Percentiles rank a stretch among this genome's conserved stretches.
These are phyloP conservation scores for Diarsia rubi DNA, from an alignment of 2,888 invertebrate genomes.

Conservation along the genomic window DNA sequence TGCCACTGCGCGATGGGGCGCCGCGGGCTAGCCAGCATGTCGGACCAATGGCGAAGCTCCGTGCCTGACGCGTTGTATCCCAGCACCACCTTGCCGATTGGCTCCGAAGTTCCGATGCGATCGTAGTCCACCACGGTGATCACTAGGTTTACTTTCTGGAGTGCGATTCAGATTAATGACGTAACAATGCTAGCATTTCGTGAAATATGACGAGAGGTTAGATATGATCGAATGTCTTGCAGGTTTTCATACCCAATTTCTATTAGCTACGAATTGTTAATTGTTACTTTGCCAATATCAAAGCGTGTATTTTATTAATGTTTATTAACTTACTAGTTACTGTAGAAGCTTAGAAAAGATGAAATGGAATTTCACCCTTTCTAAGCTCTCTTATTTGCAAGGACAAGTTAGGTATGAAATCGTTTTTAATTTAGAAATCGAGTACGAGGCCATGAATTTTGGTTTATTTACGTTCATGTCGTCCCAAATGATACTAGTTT, in stretches of 20 bases:
- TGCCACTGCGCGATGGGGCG: slow-evolving; percentile 99
- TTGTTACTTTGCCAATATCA: background rate
- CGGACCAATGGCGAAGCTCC: slow-evolving; percentile 99
- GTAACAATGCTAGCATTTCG: slow-evolving; percentile 37
- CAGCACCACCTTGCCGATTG: slow-evolving; percentile 99
- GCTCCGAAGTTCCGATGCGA: slow-evolving; percentile 99
- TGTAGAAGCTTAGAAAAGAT: background rate
- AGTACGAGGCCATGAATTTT: background rate
- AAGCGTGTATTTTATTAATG: background rate
- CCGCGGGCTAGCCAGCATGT: slow-evolving; percentile 99
- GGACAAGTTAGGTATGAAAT: background rate
- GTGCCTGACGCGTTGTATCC: slow-evolving; percentile 99
- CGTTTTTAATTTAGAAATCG: slow-evolving; percentile 5
- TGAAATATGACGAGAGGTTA: slow-evolving; percentile 43
- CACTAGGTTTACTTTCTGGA: slow-evolving; percentile 99
- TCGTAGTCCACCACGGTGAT: slow-evolving; percentile 99
- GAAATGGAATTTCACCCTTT: background rate
- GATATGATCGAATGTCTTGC: background rate
- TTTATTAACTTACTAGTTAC: background rate
- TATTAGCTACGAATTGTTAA: background rate
- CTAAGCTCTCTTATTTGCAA: background rate
- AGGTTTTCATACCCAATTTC: slow-evolving; percentile 1
- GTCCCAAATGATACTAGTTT: slow-evolving; percentile 5
- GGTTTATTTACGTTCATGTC: background rate
- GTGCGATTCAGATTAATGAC: slow-evolving; percentile 71